Evolutionary conservation across 2,113 vertebrate species (phyloP), one percentile per base, ranked within the genome.

Genomic region (Propithecus coquereli): DNA sequence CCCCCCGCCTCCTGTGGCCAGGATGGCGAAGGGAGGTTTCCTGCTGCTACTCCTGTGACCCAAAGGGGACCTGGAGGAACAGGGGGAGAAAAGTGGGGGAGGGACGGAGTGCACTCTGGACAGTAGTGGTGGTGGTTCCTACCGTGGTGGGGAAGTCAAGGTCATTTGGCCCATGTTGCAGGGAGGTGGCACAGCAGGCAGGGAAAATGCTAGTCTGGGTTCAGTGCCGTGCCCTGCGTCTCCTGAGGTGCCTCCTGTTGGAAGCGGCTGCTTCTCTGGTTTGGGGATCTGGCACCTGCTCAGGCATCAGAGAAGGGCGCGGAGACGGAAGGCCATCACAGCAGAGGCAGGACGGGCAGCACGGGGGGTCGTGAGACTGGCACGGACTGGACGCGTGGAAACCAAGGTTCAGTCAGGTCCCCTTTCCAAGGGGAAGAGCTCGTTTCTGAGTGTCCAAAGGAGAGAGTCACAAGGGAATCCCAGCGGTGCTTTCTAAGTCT

Each of bases 281-380:
- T 66, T 80, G 71, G 43, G 40, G n/a, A 63, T 76, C 27, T 45
- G 20, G 68, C n/a, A 10, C 45, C 30, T 70, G 54, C 18, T 11
- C 11, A 1, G 32, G 34, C 34, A 6, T 84, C 86, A 47, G 81
- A 87, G 32, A 54, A 54, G 32, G 82, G 66, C 47, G 40, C 34
- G 73, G 61, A 61, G 47, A 18, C 18, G 11, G 25, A 52, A 32
- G 25, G 47, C 57, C 30, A 16, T 73, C 2, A 4, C 4, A 20
- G 76, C 80, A 76, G 40, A 22, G n/a, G n/a, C 34, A 11, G 70
- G 63, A 34, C 18, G 10, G 61, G 7, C 5, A 0, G 63, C 6
- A 7, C 0, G 0, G 25, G 23, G 17, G 13, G 13, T 45, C 65
- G 6, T 1, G 2, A 8, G 6, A 50, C n/a, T 12, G 34, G 50